Percentiles rank a stretch among this genome's conserved stretches.
phyloP scores from a whole-genome alignment of 2,888 invertebrate genomes.

The Caenorhabditis becei region DNA sequence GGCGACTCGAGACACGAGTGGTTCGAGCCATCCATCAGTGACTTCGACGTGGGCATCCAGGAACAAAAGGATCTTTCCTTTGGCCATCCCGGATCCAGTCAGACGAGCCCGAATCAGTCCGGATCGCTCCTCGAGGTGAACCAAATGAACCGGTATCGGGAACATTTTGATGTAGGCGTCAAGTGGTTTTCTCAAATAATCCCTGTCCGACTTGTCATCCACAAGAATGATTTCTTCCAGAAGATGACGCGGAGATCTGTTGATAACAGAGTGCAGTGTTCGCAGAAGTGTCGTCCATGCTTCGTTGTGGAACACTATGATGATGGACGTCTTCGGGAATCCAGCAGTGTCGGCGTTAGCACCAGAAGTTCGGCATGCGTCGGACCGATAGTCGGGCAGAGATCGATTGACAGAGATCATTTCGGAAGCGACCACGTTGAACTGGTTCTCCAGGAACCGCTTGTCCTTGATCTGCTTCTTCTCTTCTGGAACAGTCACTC shows the following conservation, averaged over 20 bases:
- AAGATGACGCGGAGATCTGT: constrained; percentile 76
- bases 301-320: constrained; percentile 99
- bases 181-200: constrained; percentile 78
- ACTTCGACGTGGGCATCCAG: constrained; percentile 92
- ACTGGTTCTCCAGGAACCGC: constrained; percentile 87
- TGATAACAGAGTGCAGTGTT: constrained; percentile 81
- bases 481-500: constrained; percentile 74
- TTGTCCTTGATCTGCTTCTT: constrained; percentile 73
- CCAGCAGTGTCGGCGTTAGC: constrained; percentile 72
- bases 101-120: constrained; percentile 96
- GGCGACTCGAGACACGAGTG: constrained; percentile 92
- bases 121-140: constrained; percentile 93
- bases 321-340: constrained; percentile 94
- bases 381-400: constrained; percentile 89
- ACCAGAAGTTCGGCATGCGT: constrained; percentile 55
- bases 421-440: constrained; percentile 88
- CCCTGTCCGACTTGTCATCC: constrained; percentile 80
- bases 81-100: constrained; percentile 92
- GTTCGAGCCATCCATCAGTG: constrained; percentile 97
- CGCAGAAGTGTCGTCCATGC: constrained; percentile 97
- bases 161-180: constrained; percentile 78
- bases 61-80: constrained; percentile 95
- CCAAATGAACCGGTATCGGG: constrained; percentile 87
- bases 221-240: constrained; percentile 81
- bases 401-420: constrained; percentile 97